Base-by-base conservation (phyloP, 2,888 invertebrate species). In the Drosophila limbata region DNA sequence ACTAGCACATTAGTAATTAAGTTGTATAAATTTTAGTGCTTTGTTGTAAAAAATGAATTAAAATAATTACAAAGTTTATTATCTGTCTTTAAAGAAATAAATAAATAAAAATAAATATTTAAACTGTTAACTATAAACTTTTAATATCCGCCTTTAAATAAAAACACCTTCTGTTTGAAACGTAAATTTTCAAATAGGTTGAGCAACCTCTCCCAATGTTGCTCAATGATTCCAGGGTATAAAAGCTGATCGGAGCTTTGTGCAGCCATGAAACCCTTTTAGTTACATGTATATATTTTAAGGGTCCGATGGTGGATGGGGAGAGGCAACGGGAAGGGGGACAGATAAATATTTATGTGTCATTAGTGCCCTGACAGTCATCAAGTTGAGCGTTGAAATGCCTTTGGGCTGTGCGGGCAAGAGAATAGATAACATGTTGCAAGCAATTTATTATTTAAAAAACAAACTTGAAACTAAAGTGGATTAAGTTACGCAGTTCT, bases 301-400 rank as follows among this genome's bases (percentile, higher is more conserved):
- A 35, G 33, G 55, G 44, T 15, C 55, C 44, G 21, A n/a, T 55
- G 31, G 19, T 11, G n/a, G 25, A n/a, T 31, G n/a, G 19, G 17
- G 10, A 42, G 31, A 8, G 25, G 47, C 17, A 47, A 11, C 17
- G 61, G 37, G 21, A 25, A 37, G 28, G 25, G 31, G 52, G 15
- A 48, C 72, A 66, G 78, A 73, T 86, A 87, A 84, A 87, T 84
- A 80, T 87, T 84, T 85, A 84, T 87, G 85, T 87, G 84, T 87
- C 84, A 84, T 84, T 86, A 83, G 83, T 74, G 77, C 67, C 63
- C 65, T 65, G 65, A 59, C 69, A 81, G 79, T 81, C 74, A 79
- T 84, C 74, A 82, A 84, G 79, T 81, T 77, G 73, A 73, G 81
- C 84, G 79, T 81, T 81, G 84, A 85, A 78, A 84, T 84, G 75